Evolutionary conservation across 2,888 invertebrate genomes (phyloP).

Genomic region (Agrotis exclamationis): DNA sequence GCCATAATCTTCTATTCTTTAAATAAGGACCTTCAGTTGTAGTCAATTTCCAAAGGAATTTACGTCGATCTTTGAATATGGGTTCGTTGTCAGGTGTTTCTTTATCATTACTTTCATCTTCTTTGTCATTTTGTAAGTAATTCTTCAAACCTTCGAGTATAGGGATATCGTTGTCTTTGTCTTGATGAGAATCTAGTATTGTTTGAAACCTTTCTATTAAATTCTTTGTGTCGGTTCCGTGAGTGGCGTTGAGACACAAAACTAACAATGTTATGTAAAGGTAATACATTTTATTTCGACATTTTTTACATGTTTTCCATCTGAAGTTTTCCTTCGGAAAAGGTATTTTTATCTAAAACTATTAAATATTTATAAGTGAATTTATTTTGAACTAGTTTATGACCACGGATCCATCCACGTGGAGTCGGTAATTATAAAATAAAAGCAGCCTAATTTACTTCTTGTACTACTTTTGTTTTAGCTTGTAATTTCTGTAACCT

Average conservation of each 20-base stretch:
- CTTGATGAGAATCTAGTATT: constrained; percentile 36
- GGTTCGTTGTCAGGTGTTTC: constrained; percentile 4
- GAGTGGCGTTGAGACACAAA: constrained; percentile 28
- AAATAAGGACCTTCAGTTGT: constrained; percentile 42
- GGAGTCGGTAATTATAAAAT: too few relatives aligned
- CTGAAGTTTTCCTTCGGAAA: constrained; percentile 5
- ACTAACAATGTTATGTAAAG: constrained; percentile 44
- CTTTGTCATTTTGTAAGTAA: not conserved
- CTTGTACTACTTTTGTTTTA: too few relatives aligned
- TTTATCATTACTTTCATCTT: constrained; percentile 9
- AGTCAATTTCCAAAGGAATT: not conserved
- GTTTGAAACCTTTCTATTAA: constrained; percentile 58
- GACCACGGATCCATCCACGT: too few relatives aligned
- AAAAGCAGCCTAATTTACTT: too few relatives aligned
- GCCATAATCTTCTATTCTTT: constrained; percentile 46
- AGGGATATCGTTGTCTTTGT: not conserved
- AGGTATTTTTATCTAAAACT: constrained; percentile 33
- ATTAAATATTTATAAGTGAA: constrained; percentile 56
- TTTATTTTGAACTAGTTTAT: constrained; percentile 25
- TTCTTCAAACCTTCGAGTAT: not conserved
- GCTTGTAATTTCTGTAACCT: too few relatives aligned
- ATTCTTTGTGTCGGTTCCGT: constrained; percentile 58
- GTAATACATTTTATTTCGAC: constrained; percentile 69
- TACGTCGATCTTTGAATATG: not conserved
- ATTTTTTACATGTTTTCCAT: constrained; percentile 40